phyloP scores from a whole-genome alignment of 2,888 invertebrate species.

The Acanthoscelides obtectus region DNA sequence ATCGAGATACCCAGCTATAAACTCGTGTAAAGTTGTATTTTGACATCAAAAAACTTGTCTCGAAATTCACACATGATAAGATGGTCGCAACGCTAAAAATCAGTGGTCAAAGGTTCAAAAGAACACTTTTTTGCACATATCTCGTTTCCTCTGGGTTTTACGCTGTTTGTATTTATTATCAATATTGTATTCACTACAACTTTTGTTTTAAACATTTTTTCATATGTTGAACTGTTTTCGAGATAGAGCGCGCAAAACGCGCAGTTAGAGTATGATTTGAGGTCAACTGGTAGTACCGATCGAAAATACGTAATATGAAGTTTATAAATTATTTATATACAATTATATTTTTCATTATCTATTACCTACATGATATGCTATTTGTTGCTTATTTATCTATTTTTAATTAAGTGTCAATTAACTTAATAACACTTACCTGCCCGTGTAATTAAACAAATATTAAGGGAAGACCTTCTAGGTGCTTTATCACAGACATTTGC shows the following conservation, averaged over 20 bases:
- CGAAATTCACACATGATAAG: too few relatives aligned
- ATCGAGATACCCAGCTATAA: conserved; percentile 1
- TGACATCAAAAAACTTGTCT: too few relatives aligned
- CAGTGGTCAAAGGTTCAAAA: conserved; percentile 1
- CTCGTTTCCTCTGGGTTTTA: too few relatives aligned
- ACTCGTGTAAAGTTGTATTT: conserved; percentile 3
- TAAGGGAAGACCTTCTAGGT: too few relatives aligned
- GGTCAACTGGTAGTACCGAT: background rate
- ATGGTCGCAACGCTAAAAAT: conserved; percentile 7
- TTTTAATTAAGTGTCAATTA: background rate
- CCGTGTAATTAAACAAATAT: background rate
- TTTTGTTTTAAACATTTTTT: background rate
- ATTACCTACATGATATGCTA: background rate
- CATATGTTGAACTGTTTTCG: background rate
- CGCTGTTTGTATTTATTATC: too few relatives aligned
- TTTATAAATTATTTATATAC: background rate
- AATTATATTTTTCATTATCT: background rate
- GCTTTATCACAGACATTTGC: too few relatives aligned
- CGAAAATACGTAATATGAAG: too few relatives aligned
- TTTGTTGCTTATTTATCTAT: background rate
- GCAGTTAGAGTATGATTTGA: background rate
- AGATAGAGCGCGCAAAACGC: background rate
- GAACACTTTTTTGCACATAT: background rate
- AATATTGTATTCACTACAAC: too few relatives aligned
- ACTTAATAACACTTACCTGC: background rate